Percentiles rank a stretch among this genome's conserved stretches.
phyloP scores from a whole-genome alignment of 2,113 vertebrate species.

The Urocynchramus pylzowi region DNA sequence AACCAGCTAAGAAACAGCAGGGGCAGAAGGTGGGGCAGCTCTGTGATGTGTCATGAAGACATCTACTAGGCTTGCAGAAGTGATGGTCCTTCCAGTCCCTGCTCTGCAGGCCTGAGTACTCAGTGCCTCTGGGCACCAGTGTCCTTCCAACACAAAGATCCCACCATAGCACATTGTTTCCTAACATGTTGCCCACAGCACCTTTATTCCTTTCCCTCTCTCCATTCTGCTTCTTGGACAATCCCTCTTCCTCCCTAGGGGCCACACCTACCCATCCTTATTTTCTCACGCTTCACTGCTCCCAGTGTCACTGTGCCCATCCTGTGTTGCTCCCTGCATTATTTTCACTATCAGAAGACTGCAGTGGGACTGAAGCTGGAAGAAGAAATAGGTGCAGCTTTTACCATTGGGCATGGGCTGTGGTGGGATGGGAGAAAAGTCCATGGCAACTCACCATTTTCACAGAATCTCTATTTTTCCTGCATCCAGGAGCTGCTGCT shows the following conservation, averaged over 20 bases:
- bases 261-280: not conserved
- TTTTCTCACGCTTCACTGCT: not conserved
- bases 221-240: not conserved
- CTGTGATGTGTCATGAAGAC: not conserved
- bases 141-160: not conserved
- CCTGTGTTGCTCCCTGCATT: not conserved
- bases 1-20: not conserved
- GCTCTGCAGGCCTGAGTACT: not conserved
- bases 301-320: not conserved
- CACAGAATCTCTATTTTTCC: not conserved
- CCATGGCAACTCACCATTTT: not conserved
- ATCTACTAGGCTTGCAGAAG: not conserved
- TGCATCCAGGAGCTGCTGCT: not conserved
- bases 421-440: not conserved
- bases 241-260: not conserved
- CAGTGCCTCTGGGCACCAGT: not conserved
- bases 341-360: not conserved
- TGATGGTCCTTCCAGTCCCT: not conserved
- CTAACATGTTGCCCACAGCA: not conserved
- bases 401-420: not conserved
- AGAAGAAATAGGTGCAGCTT: not conserved
- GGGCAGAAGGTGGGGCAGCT: not conserved
- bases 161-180: not conserved
- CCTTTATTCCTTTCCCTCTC: not conserved
- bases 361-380: rapidly evolving